Base-by-base conservation (phyloP, 1,140 invertebrate genomes). In the Neodiprion lecontei region DNA sequence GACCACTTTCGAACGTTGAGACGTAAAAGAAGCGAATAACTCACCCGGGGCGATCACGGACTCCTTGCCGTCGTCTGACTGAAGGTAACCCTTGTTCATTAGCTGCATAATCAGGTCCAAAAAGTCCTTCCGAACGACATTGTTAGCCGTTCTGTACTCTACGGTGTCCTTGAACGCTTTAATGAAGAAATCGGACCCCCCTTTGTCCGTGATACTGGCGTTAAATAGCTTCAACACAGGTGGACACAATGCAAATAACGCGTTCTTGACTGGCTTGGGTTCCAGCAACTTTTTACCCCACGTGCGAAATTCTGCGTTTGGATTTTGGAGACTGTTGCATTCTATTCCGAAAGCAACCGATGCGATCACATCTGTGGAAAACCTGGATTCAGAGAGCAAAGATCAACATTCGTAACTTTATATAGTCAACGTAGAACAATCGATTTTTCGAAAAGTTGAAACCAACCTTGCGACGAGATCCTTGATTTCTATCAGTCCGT, bases 381-480 rank as follows among this genome's bases (percentile, higher is more conserved):
- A 84, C 50, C 82, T 84, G 21, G 5, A 3, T 40, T 40, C 28
- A 40, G 28, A 80, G 78, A 40, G 28, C 28, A 7, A 17, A 61
- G n/a, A 48, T 14, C 2, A 17, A 12, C 14, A 7, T 14, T 40
- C 23, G 14, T 12, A 11, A 65, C 11, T 73, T 78, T 14, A 65
- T 3, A 65, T 40, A 40, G 5, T 40, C 28, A 40, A 40, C 12
- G 12, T 65, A 1, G 12, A 69, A 14, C 3, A 69, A 10, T 69
- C 8, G 11, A 11, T 21, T 69, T 12, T 7, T 8, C 17, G 28
- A 40, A 40, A 40, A 1, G 48, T 17, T 23, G 1, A 21, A 21
- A n/a, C 17, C 23, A 3, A 83, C 80, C 76, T 79, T 0, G 89
- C 89, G 67, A 91, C 89, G 2, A 92, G 78, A 23, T 93, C 89